Base-by-base conservation (phyloP, 2,888 invertebrate genomes). In the Spisula solida region DNA sequence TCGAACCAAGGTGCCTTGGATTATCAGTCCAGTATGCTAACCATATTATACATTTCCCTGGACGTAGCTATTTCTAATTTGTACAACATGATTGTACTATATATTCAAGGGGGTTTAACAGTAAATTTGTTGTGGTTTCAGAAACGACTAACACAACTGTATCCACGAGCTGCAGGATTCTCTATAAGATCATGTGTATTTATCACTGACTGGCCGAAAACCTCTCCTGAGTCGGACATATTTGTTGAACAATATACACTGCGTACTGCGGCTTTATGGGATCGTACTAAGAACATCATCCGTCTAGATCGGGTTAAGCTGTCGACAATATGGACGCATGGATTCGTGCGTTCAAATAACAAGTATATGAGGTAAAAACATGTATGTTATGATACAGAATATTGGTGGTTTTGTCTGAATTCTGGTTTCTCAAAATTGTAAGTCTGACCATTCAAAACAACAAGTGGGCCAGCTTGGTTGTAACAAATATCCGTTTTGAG, bases 221-320 rank as follows among this genome's bases (percentile, higher is more conserved):
- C 85, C 12, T 12, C 34, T 31, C 85, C 79, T 25, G 20, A 80
- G 18, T 79, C 85, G 16, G 80, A 85, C 16, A 80, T 60, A 47
- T 56, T 66, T 25, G 55, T 85, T n/a, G 85, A 80, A 14, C 80
- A 79, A 29, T 85, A 85, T 60, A 85, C 85, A 1, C 20, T 79
- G 6, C 41, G 80, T 20, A 80, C 60, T 10, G 1, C 16, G 6
- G 41, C 85, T 1, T 56, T 80, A 0, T 80, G 79, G 85, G 85
- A 85, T 20, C 78, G 85, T 29, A 79, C 25, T 12, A 85, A 85
- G 25, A 85, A 51, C n/a, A 85, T 85, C 20, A 41, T 85, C 41
- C 25, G 55, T 2, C 10, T 56, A 55, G 47, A 79, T 1, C 18
- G 85, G 12, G 80, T 85, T 20, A 20, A 25, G 0, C 48, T 85